Percentiles rank a stretch among this genome's conserved stretches.
These are phyloP conservation scores for Scaptomyza graminum DNA, from an alignment of 1,140 invertebrate species.

Conservation along the genomic window DNA sequence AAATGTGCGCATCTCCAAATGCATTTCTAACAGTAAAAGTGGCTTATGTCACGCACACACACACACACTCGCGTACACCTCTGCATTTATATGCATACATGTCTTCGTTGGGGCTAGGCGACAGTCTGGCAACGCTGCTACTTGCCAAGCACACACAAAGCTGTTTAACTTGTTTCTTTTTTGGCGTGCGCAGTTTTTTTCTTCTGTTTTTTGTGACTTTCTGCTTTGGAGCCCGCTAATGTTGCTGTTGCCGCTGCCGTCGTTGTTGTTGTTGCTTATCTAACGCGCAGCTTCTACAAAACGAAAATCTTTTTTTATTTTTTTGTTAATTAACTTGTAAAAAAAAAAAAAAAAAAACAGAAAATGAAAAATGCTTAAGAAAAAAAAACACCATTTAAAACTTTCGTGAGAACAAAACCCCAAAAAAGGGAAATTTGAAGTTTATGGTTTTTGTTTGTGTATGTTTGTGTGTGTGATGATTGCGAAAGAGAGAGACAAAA, in stretches of 20 bases:
- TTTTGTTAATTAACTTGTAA: slow-evolving; percentile 54
- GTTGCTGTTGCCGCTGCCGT: slow-evolving; percentile 35
- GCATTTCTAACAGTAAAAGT: slow-evolving; percentile 81
- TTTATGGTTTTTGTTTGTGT: slow-evolving; percentile 25
- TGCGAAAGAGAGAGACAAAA: slow-evolving; percentile 3
- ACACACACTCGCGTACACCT: slow-evolving; percentile 28
- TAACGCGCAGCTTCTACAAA: slow-evolving; percentile 28
- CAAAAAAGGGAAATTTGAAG: slow-evolving; percentile 47
- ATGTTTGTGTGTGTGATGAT: neutral
- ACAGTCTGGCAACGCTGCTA: slow-evolving; percentile 67
- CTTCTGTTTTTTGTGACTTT: slow-evolving; percentile 52
- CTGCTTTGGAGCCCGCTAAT: slow-evolving; percentile 27
- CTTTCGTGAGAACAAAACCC: slow-evolving; percentile 39
- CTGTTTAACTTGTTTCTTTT: slow-evolving; percentile 82
- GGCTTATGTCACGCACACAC: slow-evolving; percentile 74
- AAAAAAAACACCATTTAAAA: slow-evolving; percentile 35
- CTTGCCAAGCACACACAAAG: slow-evolving; percentile 54
- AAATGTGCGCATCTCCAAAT: slow-evolving; percentile 55
- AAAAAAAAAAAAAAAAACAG: slow-evolving; percentile 21
- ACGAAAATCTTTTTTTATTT: slow-evolving; percentile 11
- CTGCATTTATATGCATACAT: slow-evolving; percentile 18
- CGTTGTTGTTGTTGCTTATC: slow-evolving; percentile 47
- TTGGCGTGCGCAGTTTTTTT: slow-evolving; percentile 74
- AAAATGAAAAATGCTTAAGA: neutral
- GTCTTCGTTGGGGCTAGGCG: slow-evolving; percentile 50